Evolutionary conservation across 2,888 invertebrate genomes (phyloP), one percentile per base, ranked within the genome.

Genomic region (Molorchus minor): DNA sequence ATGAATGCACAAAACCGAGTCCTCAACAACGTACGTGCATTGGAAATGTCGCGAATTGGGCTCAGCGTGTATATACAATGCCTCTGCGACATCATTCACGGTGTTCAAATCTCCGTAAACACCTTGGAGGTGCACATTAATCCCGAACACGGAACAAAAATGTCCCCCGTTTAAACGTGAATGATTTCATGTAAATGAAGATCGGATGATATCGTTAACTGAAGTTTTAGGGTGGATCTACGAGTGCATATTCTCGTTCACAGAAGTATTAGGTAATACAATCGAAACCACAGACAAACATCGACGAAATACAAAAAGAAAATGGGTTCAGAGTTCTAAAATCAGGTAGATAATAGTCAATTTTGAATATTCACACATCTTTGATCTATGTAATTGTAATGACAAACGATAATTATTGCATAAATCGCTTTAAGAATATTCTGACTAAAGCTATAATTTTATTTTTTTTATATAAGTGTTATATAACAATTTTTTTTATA

Each of bases 111-210:
- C 73, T 66, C 67, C 73, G 72, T 70, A 67, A 75, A 73, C 71
- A 75, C 74, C 75, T 75, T 73, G 67, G 68, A 74, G 72, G 75
- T 74, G 73, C 73, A 72, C 74, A 79, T 78, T 79, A 79, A 79
- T 79, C 77, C 74, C 53, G 63, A 59, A 63, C 66, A 56, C 68
- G 67, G 71, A 76, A 77, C 77, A 77, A 77, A 78, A 77, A 77
- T 77, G 73, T 72, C 68, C 66, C 71, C 71, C 67, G 71, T 76
- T 77, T 71, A 75, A 69, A 77, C 76, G 75, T 72, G 75, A 77
- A 71, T 72, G 77, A 72, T 75, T 76, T 71, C 71, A 73, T 75
- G 75, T 69, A 75, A 76, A 75, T 72, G 68, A 73, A 65, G 68
- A 71, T 72, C 67, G 67, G 69, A 67, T 69, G 66, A 72, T 63